A percentile compares a stretch with the other conserved stretches of the same genome.
These are phyloP conservation scores for Megastigmus dorsalis DNA, from an alignment of 2,888 invertebrate genomes.

Conservation along the genomic window DNA sequence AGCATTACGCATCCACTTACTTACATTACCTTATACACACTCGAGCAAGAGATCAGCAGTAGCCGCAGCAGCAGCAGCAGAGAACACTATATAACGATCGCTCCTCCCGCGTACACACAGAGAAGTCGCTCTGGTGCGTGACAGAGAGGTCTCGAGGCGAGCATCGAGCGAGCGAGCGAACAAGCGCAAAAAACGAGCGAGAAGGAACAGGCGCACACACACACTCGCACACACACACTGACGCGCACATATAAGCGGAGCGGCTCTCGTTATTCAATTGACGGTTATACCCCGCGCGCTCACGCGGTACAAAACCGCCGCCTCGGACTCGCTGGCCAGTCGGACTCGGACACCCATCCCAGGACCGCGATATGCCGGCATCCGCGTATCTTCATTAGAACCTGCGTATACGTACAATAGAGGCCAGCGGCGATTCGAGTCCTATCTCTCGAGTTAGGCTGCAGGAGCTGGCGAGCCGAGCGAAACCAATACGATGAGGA, in stretches of 20 bases:
- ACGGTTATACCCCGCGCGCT: neutral
- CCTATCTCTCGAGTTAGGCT: no score
- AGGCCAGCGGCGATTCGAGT: no score
- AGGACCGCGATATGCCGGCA: slow-evolving; percentile 5
- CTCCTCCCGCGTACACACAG: slow-evolving; percentile 2
- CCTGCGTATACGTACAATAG: neutral
- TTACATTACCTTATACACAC: no score
- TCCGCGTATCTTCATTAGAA: neutral
- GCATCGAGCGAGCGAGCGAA: neutral
- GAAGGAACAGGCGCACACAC: no score
- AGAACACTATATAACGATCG: no score
- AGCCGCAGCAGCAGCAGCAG: no score
- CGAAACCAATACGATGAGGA: neutral
- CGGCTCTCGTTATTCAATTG: slow-evolving; percentile 47
- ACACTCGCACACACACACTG: no score
- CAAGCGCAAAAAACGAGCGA: neutral
- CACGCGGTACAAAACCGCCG: neutral
- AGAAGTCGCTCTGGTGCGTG: neutral
- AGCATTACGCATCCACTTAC: slow-evolving; percentile 37
- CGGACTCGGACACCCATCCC: slow-evolving; percentile 24
- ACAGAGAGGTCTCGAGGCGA: neutral
- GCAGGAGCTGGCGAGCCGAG: no score
- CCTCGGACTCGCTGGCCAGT: slow-evolving; percentile 7
- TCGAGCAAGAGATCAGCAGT: no score
- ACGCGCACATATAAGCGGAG: neutral